Conservation (phyloP, 2,113 vertebrate genomes). For the Helogale parvula region DNA sequence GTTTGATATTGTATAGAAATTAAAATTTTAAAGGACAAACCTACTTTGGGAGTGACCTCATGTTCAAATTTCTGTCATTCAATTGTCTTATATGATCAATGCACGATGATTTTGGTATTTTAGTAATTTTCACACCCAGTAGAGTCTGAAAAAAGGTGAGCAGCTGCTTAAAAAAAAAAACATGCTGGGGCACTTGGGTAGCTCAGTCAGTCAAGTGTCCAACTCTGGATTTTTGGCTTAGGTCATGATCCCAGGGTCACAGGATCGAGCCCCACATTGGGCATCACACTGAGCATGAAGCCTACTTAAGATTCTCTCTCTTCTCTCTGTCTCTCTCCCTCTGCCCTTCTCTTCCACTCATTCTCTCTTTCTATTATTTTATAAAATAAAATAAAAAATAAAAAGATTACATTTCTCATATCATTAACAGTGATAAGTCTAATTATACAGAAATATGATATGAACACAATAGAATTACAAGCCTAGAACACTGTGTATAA, state of each 20-base stretch:
- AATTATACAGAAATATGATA: neutral
- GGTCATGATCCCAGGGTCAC: too few species aligned
- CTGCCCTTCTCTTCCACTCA: too few species aligned
- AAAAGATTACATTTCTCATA: neutral
- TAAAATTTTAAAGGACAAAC: constrained; percentile 70
- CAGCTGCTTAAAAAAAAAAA: neutral
- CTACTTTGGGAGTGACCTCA: constrained; percentile 56
- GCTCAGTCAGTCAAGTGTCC: too few species aligned
- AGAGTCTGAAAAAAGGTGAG: neutral
- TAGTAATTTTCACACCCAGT: constrained; percentile 39
- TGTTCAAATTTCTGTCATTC: neutral
- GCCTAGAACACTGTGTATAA: neutral
- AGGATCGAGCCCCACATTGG: too few species aligned
- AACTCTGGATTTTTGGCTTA: too few species aligned
- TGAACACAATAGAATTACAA: neutral
- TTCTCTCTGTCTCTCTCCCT: too few species aligned
- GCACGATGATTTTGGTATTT: neutral
- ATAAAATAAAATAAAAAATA: too few species aligned
- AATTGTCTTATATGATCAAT: constrained; percentile 57
- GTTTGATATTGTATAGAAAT: constrained; percentile 51
- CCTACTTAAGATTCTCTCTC: too few species aligned
- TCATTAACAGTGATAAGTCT: neutral
- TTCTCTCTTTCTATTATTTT: too few species aligned
- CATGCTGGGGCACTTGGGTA: too few species aligned
- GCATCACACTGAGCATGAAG: too few species aligned